phyloP scores from a whole-genome alignment of 1,140 invertebrate species.

The Proctacanthus coquilletti region DNA sequence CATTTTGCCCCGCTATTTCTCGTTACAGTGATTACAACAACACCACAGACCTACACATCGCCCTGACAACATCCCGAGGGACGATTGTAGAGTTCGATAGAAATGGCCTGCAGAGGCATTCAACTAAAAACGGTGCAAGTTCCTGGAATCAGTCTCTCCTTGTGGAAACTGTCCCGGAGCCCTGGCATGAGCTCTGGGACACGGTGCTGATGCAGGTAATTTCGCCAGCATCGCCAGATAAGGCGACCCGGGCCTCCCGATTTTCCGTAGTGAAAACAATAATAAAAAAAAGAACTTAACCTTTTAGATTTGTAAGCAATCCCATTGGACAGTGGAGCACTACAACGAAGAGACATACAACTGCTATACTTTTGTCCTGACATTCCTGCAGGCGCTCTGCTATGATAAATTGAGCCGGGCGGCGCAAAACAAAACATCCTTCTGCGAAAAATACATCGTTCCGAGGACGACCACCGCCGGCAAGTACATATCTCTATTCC shows the following conservation, averaged over 20 bases:
- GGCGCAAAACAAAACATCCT: constrained; percentile 37
- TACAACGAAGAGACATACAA: constrained; percentile 60
- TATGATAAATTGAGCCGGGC: constrained; percentile 45
- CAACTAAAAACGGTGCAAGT: constrained; percentile 31
- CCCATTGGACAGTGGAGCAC: constrained; percentile 44
- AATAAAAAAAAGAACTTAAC: no score
- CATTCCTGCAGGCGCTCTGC: constrained; percentile 48
- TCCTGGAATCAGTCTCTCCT: constrained; percentile 55
- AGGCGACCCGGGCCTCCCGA: constrained; percentile 2
- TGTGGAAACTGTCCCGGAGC: constrained; percentile 43
- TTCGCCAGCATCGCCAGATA: no score
- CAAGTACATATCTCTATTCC: constrained; percentile 65
- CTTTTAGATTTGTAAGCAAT: constrained; percentile 38
- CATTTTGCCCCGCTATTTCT: constrained; percentile 6
- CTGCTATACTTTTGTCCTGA: constrained; percentile 65
- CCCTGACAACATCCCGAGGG: constrained; percentile 57
- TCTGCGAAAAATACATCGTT: constrained; percentile 62
- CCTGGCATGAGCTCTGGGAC: constrained; percentile 65
- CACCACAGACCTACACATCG: constrained; percentile 66
- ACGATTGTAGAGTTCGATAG: constrained; percentile 62
- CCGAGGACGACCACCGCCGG: constrained; percentile 56
- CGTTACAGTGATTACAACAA: constrained; percentile 56
- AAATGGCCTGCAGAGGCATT: constrained; percentile 41
- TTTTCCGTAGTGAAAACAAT: no score
- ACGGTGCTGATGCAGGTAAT: constrained; percentile 43